Conservation (phyloP, 2,113 vertebrate species). For the Anhinga anhinga region DNA sequence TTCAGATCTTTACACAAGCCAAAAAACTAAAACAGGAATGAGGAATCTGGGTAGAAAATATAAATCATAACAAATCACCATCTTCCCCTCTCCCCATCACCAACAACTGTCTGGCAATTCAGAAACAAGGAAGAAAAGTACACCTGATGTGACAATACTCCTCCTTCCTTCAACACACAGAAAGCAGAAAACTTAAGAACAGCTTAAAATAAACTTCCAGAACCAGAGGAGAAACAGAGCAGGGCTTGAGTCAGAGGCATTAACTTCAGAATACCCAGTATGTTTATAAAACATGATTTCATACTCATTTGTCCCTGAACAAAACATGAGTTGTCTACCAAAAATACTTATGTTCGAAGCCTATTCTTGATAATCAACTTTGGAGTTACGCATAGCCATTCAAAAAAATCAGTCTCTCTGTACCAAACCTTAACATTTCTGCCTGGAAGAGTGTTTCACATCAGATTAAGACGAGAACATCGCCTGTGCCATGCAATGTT, state of each 20-base stretch:
- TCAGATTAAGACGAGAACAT: background rate
- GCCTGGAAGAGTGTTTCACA: background rate
- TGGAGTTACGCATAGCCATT: background rate
- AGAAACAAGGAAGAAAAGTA: background rate
- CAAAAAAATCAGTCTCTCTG: background rate
- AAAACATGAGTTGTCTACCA: background rate
- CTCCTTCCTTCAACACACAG: background rate
- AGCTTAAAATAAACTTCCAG: background rate
- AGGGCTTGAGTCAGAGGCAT: background rate
- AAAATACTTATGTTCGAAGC: background rate
- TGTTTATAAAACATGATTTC: background rate
- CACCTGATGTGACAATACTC: background rate
- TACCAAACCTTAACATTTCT: background rate
- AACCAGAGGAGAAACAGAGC: background rate
- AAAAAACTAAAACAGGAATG: background rate
- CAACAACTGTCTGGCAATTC: background rate
- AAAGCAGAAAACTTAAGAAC: background rate
- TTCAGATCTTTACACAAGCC: background rate
- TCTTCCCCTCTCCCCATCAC: background rate
- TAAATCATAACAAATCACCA: background rate
- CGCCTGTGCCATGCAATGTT: rapidly evolving
- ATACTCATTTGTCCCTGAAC: background rate
- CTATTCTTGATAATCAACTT: background rate
- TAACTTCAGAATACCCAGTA: background rate
- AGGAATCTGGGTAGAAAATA: background rate